These are phyloP conservation scores for Percopsis omiscomaycus DNA, from an alignment of 2,797 vertebrate genomes.

Conservation along the genomic window DNA sequence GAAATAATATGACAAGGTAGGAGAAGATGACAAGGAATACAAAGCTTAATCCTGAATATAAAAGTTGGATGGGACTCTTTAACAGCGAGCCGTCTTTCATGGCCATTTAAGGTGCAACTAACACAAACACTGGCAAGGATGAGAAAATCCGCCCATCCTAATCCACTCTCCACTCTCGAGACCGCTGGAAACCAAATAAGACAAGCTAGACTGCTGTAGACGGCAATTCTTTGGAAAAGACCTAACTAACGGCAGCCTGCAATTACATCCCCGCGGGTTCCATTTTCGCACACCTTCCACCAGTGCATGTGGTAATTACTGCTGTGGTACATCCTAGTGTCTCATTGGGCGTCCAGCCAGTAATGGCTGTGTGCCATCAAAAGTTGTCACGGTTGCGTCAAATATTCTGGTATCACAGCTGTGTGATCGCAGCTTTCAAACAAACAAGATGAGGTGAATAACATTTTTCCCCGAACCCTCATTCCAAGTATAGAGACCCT, in stretches of 20 bases:
- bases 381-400: background rate
- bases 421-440: background rate
- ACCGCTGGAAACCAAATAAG: constrained; percentile 14
- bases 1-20: no score
- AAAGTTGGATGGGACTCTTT: no score
- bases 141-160: constrained; percentile 29
- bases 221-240: background rate
- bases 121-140: constrained; percentile 15
- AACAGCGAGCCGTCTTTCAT: background rate
- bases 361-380: background rate
- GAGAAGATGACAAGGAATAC: no score
- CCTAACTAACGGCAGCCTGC: background rate
- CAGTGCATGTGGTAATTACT: background rate
- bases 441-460: no score
- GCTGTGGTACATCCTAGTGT: background rate
- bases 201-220: constrained; percentile 10
- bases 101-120: constrained; percentile 40
- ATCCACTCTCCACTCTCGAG: constrained; percentile 23
- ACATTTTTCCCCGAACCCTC: no score
- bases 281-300: background rate
- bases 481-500: no score
- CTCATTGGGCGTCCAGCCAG: background rate
- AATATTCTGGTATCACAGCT: background rate
- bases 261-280: background rate
- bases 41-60: no score